These are phyloP conservation scores for Abrostola triplasia DNA, from an alignment of 2,888 invertebrate genomes.

Conservation along the genomic window DNA sequence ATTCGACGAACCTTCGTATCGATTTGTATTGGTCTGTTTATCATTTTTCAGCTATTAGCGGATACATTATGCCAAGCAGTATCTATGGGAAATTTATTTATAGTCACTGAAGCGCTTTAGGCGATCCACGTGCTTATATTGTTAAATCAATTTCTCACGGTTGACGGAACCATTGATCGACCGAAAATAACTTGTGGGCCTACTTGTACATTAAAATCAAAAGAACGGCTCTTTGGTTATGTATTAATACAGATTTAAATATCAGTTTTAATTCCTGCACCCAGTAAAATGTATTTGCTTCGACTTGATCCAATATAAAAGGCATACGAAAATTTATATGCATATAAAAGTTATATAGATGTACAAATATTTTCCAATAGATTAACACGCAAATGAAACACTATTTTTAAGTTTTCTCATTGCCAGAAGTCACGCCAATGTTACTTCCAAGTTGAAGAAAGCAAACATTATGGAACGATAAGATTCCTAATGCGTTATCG, in stretches of 20 bases:
- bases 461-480: constrained; percentile 7
- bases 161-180: background rate
- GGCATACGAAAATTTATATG: constrained; percentile 26
- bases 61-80: no score
- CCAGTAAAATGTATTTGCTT: constrained; percentile 22
- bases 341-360: constrained; percentile 31
- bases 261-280: constrained; percentile 5
- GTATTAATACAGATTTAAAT: no score
- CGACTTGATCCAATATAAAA: constrained; percentile 29
- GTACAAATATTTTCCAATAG: constrained; percentile 21
- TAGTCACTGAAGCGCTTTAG: constrained; percentile 13
- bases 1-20: background rate
- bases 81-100: constrained; percentile 19
- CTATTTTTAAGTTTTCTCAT: constrained; percentile 8
- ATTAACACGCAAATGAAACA: constrained; percentile 23
- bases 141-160: background rate
- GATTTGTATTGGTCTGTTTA: constrained; percentile 12
- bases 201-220: background rate
- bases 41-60: constrained; percentile 7
- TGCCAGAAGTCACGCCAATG: constrained; percentile 18
- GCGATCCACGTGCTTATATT: background rate
- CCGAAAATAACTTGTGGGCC: background rate
- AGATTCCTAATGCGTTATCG: constrained; percentile 12
- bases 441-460: constrained; percentile 6
- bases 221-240: background rate